phyloP scores from a whole-genome alignment of 37 sponge, comb jelly and placozoan genomes.

The Oopsacas minuta region DNA sequence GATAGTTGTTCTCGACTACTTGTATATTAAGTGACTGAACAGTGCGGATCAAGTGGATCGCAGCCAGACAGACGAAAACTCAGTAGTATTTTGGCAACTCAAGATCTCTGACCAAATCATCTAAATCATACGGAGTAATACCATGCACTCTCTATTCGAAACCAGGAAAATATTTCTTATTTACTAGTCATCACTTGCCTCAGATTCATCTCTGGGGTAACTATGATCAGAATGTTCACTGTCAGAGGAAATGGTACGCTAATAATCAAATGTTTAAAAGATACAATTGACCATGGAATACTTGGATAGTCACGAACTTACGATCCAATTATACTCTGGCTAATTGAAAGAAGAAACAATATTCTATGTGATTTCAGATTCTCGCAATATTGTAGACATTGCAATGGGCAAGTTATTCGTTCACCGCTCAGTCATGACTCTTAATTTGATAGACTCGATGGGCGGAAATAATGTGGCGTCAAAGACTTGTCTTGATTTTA shows the following conservation, averaged over 20 bases:
- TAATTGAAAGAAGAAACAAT: neutral
- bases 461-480: neutral
- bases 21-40: neutral
- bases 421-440: neutral
- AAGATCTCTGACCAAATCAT: neutral
- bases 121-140: neutral
- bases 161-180: neutral
- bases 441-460: neutral
- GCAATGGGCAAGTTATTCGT: neutral
- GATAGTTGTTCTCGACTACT: neutral
- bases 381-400: neutral
- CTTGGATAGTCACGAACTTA: neutral
- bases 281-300: neutral
- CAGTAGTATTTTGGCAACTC: neutral
- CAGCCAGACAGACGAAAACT: neutral
- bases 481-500: neutral
- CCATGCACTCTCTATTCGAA: neutral
- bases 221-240: neutral
- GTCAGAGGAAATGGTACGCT: neutral
- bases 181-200: neutral
- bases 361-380: neutral
- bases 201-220: neutral
- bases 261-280: neutral
- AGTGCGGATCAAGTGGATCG: neutral
- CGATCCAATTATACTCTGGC: neutral